Evolutionary conservation across 2,113 vertebrate genomes (phyloP).

Genomic region (Pipa parva): DNA sequence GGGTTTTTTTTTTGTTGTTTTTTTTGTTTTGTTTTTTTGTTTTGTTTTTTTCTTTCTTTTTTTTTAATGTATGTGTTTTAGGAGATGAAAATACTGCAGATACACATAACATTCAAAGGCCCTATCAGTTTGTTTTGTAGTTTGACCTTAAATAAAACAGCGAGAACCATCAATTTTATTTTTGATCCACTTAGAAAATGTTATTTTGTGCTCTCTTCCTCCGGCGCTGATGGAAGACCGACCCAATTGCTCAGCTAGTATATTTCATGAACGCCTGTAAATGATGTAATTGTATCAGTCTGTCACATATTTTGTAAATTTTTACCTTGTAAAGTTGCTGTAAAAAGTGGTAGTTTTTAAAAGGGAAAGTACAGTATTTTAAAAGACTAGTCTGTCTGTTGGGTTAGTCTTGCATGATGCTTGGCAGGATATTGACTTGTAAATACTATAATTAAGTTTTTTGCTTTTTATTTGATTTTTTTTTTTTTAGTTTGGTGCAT

Average conservation of each 20-base stretch:
- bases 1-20: no score
- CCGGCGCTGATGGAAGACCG: slow-evolving; percentile 65
- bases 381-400: slow-evolving; percentile 88
- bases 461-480: slow-evolving; percentile 62
- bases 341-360: slow-evolving; percentile 85
- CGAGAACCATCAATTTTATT: no score
- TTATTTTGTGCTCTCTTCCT: slow-evolving; percentile 52
- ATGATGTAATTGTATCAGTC: slow-evolving; percentile 93
- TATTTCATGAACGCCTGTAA: slow-evolving; percentile 83
- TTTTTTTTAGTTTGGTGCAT: neutral
- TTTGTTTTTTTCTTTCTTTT: slow-evolving; percentile 68
- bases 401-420: slow-evolving; percentile 76
- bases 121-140: no score
- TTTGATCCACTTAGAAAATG: no score
- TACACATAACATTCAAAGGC: no score
- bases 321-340: slow-evolving; percentile 98
- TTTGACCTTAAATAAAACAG: no score
- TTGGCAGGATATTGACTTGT: slow-evolving; percentile 78
- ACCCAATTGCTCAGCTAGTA: slow-evolving; percentile 74
- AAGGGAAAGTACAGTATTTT: slow-evolving; percentile 89
- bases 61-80: no score
- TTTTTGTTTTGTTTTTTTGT: no score
- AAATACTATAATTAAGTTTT: slow-evolving; percentile 69
- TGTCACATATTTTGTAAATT: slow-evolving; percentile 98
- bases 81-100: no score